Percentiles rank a stretch among this genome's conserved stretches.
Evolutionary conservation across 2,797 vertebrate species (phyloP).

Genomic region (Australoheros facetus): DNA sequence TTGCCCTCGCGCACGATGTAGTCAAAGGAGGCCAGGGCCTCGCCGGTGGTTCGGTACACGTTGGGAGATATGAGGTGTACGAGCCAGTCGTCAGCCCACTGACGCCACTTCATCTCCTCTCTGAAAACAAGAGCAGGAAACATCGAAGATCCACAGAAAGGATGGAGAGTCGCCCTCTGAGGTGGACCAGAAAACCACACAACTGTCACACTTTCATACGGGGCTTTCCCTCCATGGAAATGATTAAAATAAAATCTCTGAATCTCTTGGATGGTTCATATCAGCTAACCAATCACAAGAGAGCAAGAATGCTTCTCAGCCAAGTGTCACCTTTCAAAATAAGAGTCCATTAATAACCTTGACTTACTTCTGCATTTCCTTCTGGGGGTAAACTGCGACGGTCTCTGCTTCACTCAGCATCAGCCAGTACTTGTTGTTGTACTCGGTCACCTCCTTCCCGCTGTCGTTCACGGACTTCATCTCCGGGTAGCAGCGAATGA

Average conservation of each 20-base stretch:
- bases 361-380: constrained; percentile 88
- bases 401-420: constrained; percentile 89
- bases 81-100: constrained; percentile 94
- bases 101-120: constrained; percentile 96
- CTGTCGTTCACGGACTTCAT: constrained; percentile 85
- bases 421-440: constrained; percentile 96
- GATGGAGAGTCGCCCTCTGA: neutral
- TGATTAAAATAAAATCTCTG: neutral
- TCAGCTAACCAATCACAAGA: neutral
- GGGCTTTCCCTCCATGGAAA: accelerated
- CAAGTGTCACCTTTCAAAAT: neutral
- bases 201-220: neutral
- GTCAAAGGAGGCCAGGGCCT: constrained; percentile 94
- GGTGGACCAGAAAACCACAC: neutral
- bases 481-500: constrained; percentile 89
- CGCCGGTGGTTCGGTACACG: constrained; percentile 89
- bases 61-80: constrained; percentile 98
- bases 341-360: accelerated
- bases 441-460: constrained; percentile 90
- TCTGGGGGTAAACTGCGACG: constrained; percentile 79
- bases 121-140: constrained; percentile 66
- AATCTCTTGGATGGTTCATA: neutral
- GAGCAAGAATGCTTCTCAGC: neutral
- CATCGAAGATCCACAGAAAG: neutral
- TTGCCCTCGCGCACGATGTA: constrained; percentile 97